Conservation (phyloP, 2,113 vertebrate genomes). For the Phalacrocorax aristotelis region DNA sequence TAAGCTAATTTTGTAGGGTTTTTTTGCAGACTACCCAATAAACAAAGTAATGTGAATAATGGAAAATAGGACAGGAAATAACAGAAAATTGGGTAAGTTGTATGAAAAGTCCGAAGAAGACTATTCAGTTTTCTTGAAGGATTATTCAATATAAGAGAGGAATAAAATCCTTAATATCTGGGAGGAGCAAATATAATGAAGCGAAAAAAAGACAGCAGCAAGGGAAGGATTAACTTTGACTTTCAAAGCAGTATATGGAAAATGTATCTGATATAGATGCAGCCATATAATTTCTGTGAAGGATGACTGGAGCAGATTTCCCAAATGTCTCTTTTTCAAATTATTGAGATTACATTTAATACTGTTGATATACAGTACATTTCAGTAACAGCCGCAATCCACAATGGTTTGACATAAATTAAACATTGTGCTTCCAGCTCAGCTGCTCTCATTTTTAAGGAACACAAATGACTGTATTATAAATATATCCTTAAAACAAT, state of each 20-base stretch:
- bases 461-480: not conserved
- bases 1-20: not conserved
- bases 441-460: not conserved
- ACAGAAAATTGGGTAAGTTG: not conserved
- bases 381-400: not conserved
- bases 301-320: not conserved
- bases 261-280: not conserved
- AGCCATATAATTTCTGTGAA: not conserved
- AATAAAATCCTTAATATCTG: not conserved
- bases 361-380: not conserved
- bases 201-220: not conserved
- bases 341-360: slow-evolving; percentile 29
- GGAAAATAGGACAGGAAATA: not conserved
- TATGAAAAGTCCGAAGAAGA: not conserved
- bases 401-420: not conserved
- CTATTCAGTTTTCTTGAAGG: not conserved
- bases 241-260: not conserved
- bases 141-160: not conserved
- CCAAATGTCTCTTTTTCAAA: slow-evolving; percentile 3
- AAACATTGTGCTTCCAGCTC: not conserved
- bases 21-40: not conserved
- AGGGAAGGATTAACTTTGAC: not conserved
- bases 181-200: not conserved
- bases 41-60: not conserved
- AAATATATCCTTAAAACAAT: not conserved